These are phyloP conservation scores for Caenorhabditis sp. DNA, from an alignment of 2,888 invertebrate genomes.

Conservation along the genomic window DNA sequence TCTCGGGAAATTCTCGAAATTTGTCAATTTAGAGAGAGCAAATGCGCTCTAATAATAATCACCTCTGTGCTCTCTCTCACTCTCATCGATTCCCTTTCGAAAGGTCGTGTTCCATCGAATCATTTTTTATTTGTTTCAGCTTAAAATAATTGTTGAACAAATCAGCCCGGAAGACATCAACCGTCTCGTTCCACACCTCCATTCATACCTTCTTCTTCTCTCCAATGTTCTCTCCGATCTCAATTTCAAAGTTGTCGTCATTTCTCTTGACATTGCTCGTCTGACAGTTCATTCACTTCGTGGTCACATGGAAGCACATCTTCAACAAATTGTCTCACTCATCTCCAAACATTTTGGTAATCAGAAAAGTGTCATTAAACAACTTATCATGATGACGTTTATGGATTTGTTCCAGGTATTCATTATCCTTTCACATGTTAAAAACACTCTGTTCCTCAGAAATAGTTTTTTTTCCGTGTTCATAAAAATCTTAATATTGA, in stretches of 20 bases:
- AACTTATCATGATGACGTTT: slow-evolving; percentile 73
- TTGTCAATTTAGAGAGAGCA: too few relatives aligned
- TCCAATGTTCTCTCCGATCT: slow-evolving; percentile 77
- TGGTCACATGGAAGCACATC: slow-evolving; percentile 57
- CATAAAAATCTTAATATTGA: too few relatives aligned
- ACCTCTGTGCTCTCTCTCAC: too few relatives aligned
- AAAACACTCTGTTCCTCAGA: too few relatives aligned
- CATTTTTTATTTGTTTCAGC: slow-evolving; percentile 67
- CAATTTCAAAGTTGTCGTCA: slow-evolving; percentile 74
- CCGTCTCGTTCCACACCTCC: slow-evolving; percentile 77
- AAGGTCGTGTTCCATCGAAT: neutral
- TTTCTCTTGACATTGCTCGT: slow-evolving; percentile 73
- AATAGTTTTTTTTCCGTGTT: too few relatives aligned
- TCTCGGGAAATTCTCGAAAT: too few relatives aligned
- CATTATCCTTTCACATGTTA: neutral
- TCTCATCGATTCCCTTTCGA: neutral
- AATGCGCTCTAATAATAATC: too few relatives aligned
- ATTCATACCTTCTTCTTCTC: slow-evolving; percentile 77
- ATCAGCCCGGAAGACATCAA: slow-evolving; percentile 55
- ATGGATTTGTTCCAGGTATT: slow-evolving; percentile 74
- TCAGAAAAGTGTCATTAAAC: slow-evolving; percentile 74
- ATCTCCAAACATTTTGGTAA: slow-evolving; percentile 74
- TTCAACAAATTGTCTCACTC: slow-evolving; percentile 72
- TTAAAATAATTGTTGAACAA: slow-evolving; percentile 74
- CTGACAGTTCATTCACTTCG: slow-evolving; percentile 72